These are phyloP conservation scores for Hylia prasina DNA, from an alignment of 2,113 vertebrate species.

Conservation along the genomic window DNA sequence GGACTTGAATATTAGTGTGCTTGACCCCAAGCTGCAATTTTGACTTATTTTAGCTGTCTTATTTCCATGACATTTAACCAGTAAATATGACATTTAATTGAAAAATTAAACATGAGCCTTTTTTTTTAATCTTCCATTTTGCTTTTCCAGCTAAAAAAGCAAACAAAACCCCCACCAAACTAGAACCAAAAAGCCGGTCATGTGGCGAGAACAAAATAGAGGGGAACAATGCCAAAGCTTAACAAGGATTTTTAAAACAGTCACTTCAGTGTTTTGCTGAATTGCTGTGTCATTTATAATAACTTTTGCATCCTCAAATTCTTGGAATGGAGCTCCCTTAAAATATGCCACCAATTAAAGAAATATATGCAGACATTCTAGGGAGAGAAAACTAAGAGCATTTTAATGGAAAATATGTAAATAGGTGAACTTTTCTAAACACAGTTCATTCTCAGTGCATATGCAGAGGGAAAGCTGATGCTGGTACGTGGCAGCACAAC, in stretches of 20 bases:
- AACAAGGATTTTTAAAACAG: conserved; percentile 63
- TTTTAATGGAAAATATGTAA: conserved; percentile 46
- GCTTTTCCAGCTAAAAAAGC: conserved; percentile 17
- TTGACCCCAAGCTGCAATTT: not conserved
- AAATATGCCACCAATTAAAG: conserved; percentile 22
- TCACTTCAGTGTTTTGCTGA: conserved; percentile 58
- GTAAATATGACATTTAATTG: not conserved
- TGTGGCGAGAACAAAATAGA: conserved; percentile 12
- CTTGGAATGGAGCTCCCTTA: not conserved
- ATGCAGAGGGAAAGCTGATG: not conserved
- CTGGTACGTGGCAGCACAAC: not conserved
- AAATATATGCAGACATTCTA: not conserved
- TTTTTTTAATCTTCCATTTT: not conserved
- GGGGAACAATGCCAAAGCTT: conserved; percentile 63
- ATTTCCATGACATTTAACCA: not conserved
- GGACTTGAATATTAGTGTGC: not conserved
- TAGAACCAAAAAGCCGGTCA: conserved; percentile 48
- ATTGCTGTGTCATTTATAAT: conserved; percentile 44
- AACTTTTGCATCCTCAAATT: conserved; percentile 16
- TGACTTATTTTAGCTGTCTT: not conserved
- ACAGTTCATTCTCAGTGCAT: not conserved
- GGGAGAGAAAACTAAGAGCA: not conserved
- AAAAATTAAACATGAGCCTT: not conserved
- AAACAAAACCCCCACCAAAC: conserved; percentile 20
- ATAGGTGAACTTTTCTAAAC: conserved; percentile 5